Evolutionary conservation across 2,797 vertebrate species (phyloP).

Genomic region (Diplodus sargus): DNA sequence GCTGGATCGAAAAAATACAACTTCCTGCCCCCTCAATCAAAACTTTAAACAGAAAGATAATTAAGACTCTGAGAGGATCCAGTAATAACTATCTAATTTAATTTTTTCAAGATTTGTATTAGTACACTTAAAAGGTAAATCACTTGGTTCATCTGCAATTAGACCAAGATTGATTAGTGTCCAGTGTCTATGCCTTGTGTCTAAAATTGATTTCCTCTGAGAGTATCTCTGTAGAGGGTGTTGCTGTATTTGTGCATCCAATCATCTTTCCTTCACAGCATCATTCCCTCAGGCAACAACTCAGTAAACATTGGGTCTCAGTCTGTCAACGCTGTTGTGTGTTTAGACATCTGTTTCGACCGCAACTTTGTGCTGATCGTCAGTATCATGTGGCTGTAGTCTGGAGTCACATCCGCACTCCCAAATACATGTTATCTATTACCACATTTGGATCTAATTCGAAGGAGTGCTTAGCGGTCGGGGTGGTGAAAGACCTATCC

Average conservation of each 20-base stretch:
- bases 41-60: constrained; percentile 28
- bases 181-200: constrained; percentile 1
- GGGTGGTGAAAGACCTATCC: constrained; percentile 76
- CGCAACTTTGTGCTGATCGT: constrained; percentile 75
- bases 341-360: constrained; percentile 82
- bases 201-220: constrained; percentile 15
- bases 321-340: constrained; percentile 75
- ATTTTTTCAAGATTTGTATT: not conserved
- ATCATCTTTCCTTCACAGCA: constrained; percentile 51
- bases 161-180: not conserved
- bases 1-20: constrained; percentile 40
- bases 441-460: constrained; percentile 82
- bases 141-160: constrained; percentile 5
- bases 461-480: constrained; percentile 75
- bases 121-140: not conserved
- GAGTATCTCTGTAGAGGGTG: not conserved
- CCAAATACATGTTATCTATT: constrained; percentile 75
- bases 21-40: constrained; percentile 33
- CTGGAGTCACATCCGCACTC: constrained; percentile 71
- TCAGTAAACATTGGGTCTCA: constrained; percentile 69
- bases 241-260: constrained; percentile 37
- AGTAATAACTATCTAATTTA: not conserved
- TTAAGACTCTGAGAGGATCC: not conserved
- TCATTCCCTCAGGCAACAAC: constrained; percentile 56
- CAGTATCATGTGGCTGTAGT: constrained; percentile 77